Evolutionary conservation across 2,113 vertebrate species (phyloP), one percentile per base, ranked within the genome.

Genomic region (Scomber colias): DNA sequence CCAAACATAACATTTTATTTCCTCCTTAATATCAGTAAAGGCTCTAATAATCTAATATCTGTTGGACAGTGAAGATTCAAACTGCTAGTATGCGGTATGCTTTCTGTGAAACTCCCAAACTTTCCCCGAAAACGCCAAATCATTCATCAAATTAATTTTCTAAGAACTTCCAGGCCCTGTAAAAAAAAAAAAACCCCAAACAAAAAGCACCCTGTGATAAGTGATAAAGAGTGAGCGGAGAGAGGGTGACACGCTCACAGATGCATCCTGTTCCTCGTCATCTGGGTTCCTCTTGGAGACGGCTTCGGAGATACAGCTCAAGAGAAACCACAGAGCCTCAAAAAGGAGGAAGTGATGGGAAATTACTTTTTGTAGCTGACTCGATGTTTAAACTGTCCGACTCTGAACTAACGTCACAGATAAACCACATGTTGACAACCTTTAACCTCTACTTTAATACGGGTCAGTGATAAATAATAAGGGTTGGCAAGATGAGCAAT

Each of bases 211-310:
- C 30, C 21, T n/a, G 35, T 14, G 19, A 27, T 27, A 27, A 27
- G 24, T 0, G 19, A 49, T 53, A 49, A 66, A 27, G 48, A 16
- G 65, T 44, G 16, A 12, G 60, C 11, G 57, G 55, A 46, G 14
- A 57, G 48, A 50, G 63, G 16, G 7, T 21, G 75, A 85, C 69
- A 50, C 1, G 16, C 59, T 56, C 48, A 63, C 93, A 91, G 91
- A 92, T 89, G 92, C 87, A 72, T 93, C 93, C 93, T 90, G 90
- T 87, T 80, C n/a, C 75, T 40, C 54, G 81, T 81, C 70, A 51
- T 21, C 40, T 30, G 72, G 44, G 79, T 75, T 90, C 69, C 80
- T 86, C 89, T 82, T 44, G 14, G 31, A 79, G 73, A 90, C 17
- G 24, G 3, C 56, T 24, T 50, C 19, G 8, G 35, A 59, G 72